Conservation (phyloP, 2,113 vertebrate species). For the Steatornis caripensis region DNA sequence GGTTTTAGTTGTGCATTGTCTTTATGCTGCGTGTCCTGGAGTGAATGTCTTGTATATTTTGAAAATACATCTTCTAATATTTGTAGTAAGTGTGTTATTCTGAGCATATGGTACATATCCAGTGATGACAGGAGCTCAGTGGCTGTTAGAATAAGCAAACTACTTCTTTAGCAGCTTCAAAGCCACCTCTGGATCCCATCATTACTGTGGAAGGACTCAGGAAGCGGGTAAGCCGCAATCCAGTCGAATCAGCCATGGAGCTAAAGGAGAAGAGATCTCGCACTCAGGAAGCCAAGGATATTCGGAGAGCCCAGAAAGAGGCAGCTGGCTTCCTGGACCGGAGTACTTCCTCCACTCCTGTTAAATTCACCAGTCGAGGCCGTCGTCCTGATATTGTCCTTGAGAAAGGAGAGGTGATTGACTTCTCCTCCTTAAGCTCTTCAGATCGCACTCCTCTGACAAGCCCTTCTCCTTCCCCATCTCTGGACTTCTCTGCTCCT, state of each 20-base stretch:
- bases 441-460: conserved; percentile 92
- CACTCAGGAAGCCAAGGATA: conserved; percentile 97
- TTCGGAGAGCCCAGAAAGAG: conserved; percentile 93
- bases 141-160: background rate
- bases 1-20: background rate
- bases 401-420: conserved; percentile 94
- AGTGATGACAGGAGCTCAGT: background rate
- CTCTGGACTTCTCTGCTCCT: conserved; percentile 93
- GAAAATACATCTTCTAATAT: background rate
- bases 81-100: background rate
- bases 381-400: conserved; percentile 81
- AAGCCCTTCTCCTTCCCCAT: conserved; percentile 91
- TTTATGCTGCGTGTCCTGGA: background rate
- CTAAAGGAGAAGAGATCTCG: conserved; percentile 95
- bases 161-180: conserved; percentile 70
- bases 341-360: conserved; percentile 85
- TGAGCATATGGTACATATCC: background rate
- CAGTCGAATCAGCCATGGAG: conserved; percentile 93
- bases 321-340: conserved; percentile 83
- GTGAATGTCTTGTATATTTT: background rate
- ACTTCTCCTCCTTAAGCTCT: conserved; percentile 95
- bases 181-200: conserved; percentile 84
- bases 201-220: conserved; percentile 90
- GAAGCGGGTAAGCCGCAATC: conserved; percentile 85
- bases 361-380: conserved; percentile 77